Evolutionary conservation across 2,888 invertebrate genomes (phyloP).

Genomic region (Amphipoea lucens): DNA sequence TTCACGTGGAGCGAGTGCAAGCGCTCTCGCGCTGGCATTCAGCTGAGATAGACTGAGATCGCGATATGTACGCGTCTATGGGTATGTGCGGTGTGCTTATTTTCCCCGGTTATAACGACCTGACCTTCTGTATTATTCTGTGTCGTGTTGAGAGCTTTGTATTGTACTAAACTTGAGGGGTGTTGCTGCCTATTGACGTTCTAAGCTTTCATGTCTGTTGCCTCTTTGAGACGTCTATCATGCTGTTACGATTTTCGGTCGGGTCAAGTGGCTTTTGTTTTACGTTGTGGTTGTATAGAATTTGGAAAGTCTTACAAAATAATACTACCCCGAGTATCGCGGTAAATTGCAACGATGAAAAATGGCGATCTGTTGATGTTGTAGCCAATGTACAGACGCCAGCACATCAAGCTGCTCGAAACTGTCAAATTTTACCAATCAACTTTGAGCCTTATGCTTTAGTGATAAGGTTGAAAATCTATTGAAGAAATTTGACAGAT

Average conservation of each 20-base stretch:
- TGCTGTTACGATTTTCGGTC: constrained; percentile 32
- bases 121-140: constrained; percentile 5
- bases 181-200: constrained; percentile 72
- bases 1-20: neutral
- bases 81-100: no score
- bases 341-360: neutral
- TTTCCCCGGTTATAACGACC: neutral
- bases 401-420: no score
- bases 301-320: neutral
- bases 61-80: neutral
- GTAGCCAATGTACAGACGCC: neutral
- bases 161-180: constrained; percentile 70
- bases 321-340: neutral
- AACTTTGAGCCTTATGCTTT: no score
- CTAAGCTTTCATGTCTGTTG: constrained; percentile 58
- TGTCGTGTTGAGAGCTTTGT: constrained; percentile 37
- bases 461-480: no score
- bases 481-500: no score
- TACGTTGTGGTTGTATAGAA: constrained; percentile 1
- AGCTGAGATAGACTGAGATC: neutral
- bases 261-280: constrained; percentile 50
- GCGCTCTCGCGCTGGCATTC: neutral
- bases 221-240: constrained; percentile 37
- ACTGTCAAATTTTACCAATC: no score
- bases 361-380: neutral